Conservation (phyloP, 2,888 invertebrate genomes). For the Caenorhabditis sp. region DNA sequence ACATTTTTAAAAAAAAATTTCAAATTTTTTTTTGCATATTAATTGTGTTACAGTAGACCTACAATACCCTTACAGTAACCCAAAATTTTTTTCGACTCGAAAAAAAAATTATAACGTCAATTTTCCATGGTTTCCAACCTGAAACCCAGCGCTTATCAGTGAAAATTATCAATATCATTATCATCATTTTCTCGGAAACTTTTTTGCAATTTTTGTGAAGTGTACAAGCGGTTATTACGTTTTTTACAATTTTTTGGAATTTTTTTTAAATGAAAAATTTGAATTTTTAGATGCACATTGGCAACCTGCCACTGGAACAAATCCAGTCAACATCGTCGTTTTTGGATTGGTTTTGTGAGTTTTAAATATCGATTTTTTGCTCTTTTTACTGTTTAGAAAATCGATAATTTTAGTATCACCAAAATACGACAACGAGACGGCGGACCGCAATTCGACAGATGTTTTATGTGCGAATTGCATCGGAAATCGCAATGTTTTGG, state of each 20-base stretch:
- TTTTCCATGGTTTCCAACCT: no score
- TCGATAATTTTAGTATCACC: conserved; percentile 35
- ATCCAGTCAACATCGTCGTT: conserved; percentile 37
- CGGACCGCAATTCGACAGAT: conserved; percentile 50
- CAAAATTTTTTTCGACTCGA: no score
- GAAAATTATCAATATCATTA: no score
- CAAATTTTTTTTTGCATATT: no score
- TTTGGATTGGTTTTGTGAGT: conserved; percentile 48
- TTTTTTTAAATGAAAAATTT: not conserved
- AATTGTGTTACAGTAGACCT: no score
- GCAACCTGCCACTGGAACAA: not conserved
- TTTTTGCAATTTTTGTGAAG: no score
- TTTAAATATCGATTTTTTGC: no score
- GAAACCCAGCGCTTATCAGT: no score
- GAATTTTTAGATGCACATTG: not conserved
- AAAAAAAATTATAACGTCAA: no score
- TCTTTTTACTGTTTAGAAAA: not conserved
- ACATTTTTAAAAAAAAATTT: not conserved
- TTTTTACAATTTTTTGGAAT: not conserved
- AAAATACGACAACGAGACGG: conserved; percentile 26
- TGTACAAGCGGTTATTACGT: no score
- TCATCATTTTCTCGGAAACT: no score
- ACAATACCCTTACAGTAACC: no score
- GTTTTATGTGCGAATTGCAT: conserved; percentile 71
- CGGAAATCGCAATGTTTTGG: conserved; percentile 48